Evolutionary conservation across 53 echinoderm and acorn worm genomes (phyloP).

Genomic region (Hippasteria phrygiana): DNA sequence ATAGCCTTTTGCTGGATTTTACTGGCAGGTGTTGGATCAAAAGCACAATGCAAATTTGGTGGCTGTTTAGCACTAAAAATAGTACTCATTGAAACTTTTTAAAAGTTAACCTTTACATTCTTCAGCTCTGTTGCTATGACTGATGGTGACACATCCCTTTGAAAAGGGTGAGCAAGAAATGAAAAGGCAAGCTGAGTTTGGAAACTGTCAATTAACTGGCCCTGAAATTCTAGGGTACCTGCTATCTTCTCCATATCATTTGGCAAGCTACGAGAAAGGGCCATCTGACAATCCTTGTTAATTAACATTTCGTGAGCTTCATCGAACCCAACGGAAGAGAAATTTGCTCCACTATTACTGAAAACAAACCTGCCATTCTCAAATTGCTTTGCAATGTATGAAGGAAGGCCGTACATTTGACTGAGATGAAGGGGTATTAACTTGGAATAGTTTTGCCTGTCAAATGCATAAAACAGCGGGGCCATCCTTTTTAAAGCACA

Average conservation of each 20-base stretch:
- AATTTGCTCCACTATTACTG: constrained; percentile 62
- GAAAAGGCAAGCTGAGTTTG: too few relatives aligned
- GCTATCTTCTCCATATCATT: constrained; percentile 43
- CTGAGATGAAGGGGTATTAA: constrained; percentile 70
- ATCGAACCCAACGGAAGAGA: constrained; percentile 68
- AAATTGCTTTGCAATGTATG: constrained; percentile 62
- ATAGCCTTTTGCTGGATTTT: too few relatives aligned
- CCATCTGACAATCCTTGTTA: constrained; percentile 70
- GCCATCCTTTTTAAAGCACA: constrained; percentile 71
- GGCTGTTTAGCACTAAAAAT: too few relatives aligned
- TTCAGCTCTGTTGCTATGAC: too few relatives aligned
- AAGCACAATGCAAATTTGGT: too few relatives aligned
- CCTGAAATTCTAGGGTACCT: constrained; percentile 40
- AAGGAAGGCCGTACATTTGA: constrained; percentile 57
- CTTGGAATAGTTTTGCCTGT: constrained; percentile 73
- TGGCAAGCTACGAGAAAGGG: constrained; percentile 51
- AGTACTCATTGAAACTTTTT: too few relatives aligned
- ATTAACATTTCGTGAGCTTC: constrained; percentile 80
- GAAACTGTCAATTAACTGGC: too few relatives aligned
- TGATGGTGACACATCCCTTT: too few relatives aligned
- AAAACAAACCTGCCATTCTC: constrained; percentile 71
- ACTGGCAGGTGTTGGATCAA: too few relatives aligned
- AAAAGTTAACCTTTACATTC: too few relatives aligned
- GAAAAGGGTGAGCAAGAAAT: too few relatives aligned
- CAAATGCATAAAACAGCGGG: constrained; percentile 75